Percentiles rank a stretch among this genome's conserved stretches.
phyloP scores from a whole-genome alignment of 2,797 vertebrate species.

The Sebastes oblongus region DNA sequence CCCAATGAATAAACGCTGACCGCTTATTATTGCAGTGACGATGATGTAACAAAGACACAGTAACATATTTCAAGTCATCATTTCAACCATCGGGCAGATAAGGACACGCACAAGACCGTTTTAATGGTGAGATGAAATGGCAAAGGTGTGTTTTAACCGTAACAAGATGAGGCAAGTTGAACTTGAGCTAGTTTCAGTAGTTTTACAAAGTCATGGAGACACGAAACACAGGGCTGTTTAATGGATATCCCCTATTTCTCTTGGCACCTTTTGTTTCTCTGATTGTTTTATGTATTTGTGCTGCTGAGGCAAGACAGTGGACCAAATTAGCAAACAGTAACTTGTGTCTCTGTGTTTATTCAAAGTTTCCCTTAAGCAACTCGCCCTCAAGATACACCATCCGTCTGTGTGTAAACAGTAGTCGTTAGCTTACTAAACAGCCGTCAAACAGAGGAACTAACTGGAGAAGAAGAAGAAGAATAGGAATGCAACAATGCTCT shows the following conservation, averaged over 20 bases:
- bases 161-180: slow-evolving; percentile 70
- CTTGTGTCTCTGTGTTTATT: slow-evolving; percentile 13
- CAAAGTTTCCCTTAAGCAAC: slow-evolving; percentile 7
- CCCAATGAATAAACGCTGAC: neutral
- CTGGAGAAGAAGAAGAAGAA: neutral
- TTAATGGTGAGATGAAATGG: slow-evolving; percentile 9
- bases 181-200: slow-evolving; percentile 24
- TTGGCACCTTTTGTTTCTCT: neutral
- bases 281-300: slow-evolving; percentile 15
- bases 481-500: slow-evolving; percentile 6
- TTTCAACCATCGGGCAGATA: slow-evolving; percentile 44
- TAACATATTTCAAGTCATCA: slow-evolving; percentile 29
- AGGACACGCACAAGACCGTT: slow-evolving; percentile 43
- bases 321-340: slow-evolving; percentile 14
- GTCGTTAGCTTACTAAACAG: neutral
- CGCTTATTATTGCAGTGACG: slow-evolving; percentile 1
- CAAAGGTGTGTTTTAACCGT: slow-evolving; percentile 38
- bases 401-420: slow-evolving; percentile 14
- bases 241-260: neutral
- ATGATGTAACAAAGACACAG: neutral
- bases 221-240: neutral
- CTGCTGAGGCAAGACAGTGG: neutral
- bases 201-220: slow-evolving; percentile 34
- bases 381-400: neutral
- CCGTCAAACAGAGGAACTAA: slow-evolving; percentile 1